Conservation (phyloP, 2,888 invertebrate genomes). For the Anorthoa munda region DNA sequence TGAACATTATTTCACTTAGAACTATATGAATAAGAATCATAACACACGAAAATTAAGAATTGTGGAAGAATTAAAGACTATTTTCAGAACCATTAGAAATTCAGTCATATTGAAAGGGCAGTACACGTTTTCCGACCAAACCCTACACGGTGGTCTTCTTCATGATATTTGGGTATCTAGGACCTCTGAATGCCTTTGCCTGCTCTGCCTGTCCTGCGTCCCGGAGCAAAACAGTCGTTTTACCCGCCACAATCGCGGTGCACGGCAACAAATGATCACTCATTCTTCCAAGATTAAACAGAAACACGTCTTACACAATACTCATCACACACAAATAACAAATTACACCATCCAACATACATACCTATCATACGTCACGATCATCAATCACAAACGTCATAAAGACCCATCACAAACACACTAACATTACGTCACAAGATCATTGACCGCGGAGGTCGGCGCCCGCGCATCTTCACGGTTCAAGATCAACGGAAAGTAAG, state of each 20-base stretch:
- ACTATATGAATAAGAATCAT: too few relatives aligned
- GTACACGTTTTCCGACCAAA: neutral
- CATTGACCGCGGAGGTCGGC: constrained; percentile 51
- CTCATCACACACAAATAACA: neutral
- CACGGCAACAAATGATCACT: neutral
- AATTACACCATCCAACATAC: constrained; percentile 16
- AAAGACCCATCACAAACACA: constrained; percentile 17
- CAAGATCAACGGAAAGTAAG: constrained; percentile 73
- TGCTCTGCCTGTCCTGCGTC: neutral
- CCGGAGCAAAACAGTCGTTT: neutral
- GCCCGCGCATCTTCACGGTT: constrained; percentile 67
- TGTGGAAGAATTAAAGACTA: neutral
- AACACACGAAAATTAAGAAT: neutral
- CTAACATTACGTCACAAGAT: constrained; percentile 47
- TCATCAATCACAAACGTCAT: constrained; percentile 48
- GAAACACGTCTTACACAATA: constrained; percentile 8
- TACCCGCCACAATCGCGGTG: neutral
- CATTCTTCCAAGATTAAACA: neutral
- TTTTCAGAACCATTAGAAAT: neutral
- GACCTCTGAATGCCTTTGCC: neutral
- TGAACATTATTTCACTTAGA: too few relatives aligned
- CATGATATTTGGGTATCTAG: neutral
- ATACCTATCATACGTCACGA: constrained; percentile 4
- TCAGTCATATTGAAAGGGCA: neutral
- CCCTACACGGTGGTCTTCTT: neutral